Conservation (phyloP, 1,140 invertebrate species). For the Drosophila nigrodunni region DNA sequence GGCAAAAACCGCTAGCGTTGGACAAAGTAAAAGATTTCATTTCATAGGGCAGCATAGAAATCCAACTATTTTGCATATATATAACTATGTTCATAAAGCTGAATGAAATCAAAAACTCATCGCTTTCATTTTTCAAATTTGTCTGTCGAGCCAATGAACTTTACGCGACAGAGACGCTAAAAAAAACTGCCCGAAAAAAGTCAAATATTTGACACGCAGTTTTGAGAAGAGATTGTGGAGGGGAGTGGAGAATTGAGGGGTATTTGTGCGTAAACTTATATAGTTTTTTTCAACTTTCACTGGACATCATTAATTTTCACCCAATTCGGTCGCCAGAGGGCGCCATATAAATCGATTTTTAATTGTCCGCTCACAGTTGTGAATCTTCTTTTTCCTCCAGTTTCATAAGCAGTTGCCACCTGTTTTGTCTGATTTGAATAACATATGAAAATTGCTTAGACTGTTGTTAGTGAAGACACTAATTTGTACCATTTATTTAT, state of each 20-base stretch:
- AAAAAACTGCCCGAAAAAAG: slow-evolving; percentile 37
- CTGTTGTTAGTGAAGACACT: slow-evolving; percentile 30
- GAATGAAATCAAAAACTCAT: slow-evolving; percentile 46
- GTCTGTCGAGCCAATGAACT: slow-evolving; percentile 56
- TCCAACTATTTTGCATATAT: slow-evolving; percentile 54
- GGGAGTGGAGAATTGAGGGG: slow-evolving; percentile 10
- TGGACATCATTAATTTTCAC: slow-evolving; percentile 75
- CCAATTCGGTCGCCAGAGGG: slow-evolving; percentile 37
- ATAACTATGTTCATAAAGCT: slow-evolving; percentile 29
- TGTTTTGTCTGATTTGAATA: slow-evolving; percentile 51
- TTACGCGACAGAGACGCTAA: slow-evolving; percentile 29
- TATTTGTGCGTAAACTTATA: slow-evolving; percentile 54
- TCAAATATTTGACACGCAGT: slow-evolving; percentile 60
- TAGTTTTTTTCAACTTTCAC: slow-evolving; percentile 63
- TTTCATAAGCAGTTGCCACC: slow-evolving; percentile 61
- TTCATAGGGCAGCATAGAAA: slow-evolving; percentile 23
- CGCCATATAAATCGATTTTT: slow-evolving; percentile 75
- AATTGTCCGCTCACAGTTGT: slow-evolving; percentile 53
- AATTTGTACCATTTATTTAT: slow-evolving; percentile 72
- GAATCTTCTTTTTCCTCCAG: slow-evolving; percentile 7
- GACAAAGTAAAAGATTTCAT: slow-evolving; percentile 2
- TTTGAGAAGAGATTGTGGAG: slow-evolving; percentile 18
- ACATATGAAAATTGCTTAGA: slow-evolving; percentile 48
- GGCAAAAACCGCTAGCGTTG: neutral
- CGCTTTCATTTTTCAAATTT: slow-evolving; percentile 70